These are phyloP conservation scores for Yoshiicerus persimilis DNA, from an alignment of 1,140 invertebrate genomes.

Conservation along the genomic window DNA sequence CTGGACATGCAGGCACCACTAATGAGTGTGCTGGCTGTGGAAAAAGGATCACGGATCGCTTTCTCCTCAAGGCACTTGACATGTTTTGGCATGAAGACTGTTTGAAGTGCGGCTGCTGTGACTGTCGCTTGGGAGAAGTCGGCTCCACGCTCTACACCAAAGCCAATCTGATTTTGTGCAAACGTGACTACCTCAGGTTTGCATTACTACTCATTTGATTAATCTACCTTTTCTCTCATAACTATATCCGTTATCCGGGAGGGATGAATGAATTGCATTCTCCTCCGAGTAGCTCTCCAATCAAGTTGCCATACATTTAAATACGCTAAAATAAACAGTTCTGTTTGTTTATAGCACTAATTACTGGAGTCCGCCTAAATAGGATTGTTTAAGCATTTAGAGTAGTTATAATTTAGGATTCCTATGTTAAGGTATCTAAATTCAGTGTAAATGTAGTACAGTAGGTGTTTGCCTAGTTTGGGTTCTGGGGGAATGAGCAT, in stretches of 20 bases:
- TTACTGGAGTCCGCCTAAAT: background rate
- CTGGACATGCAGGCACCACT: background rate
- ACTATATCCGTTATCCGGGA: too few relatives aligned
- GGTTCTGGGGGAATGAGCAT: too few relatives aligned
- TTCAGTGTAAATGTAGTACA: too few relatives aligned
- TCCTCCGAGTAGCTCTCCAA: too few relatives aligned
- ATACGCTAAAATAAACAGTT: background rate
- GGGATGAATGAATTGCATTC: too few relatives aligned
- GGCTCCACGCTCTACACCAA: constrained; percentile 94
- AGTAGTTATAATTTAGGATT: too few relatives aligned
- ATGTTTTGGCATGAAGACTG: constrained; percentile 98
- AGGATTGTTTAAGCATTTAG: too few relatives aligned
- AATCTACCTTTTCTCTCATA: background rate
- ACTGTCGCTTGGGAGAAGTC: constrained; percentile 95
- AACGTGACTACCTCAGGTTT: constrained; percentile 95
- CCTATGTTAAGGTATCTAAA: too few relatives aligned
- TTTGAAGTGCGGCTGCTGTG: constrained; percentile 95
- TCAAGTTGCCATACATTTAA: background rate
- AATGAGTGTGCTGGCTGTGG: constrained; percentile 49
- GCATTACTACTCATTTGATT: background rate
- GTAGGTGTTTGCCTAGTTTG: too few relatives aligned
- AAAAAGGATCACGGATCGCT: constrained; percentile 47
- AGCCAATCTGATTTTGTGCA: constrained; percentile 95
- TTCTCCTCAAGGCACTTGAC: constrained; percentile 69
- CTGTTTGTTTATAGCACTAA: background rate